Evolutionary conservation across 2,797 vertebrate genomes (phyloP), one percentile per base, ranked within the genome.

Genomic region (Momotus momota): DNA sequence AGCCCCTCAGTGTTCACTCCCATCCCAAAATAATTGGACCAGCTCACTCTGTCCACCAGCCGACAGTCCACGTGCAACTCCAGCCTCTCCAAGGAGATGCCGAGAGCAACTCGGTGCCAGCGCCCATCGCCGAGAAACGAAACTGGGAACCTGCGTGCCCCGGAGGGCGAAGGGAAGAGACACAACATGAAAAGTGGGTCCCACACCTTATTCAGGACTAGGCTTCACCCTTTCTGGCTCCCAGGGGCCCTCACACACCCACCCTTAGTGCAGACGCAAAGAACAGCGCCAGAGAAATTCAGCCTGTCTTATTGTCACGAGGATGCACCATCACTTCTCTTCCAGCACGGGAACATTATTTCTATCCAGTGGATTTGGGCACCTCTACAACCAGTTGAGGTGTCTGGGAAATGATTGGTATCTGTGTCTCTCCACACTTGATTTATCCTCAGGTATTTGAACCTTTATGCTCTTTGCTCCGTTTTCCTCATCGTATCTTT

Each of bases 51-150:
- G 96, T 99, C 99, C 95, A 98, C 96, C 97, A 98, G 98, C 45
- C 96, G 90, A 55, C 99, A 99, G 98, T 99, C 99, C 96, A 99
- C 98, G 5, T 98, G 98, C 77, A 99, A 43, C 1, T 95, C 97
- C 91, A 99, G 91, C 15, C 95, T 97, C 74, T 97, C 95, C 48
- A 95, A 48, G 25, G 99, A 98, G 91, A 99, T 98, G n/a, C 98
- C 94, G 33, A 99, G 64, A 1, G 98, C 98, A 91, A 99, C 96
- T 2, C 51, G 97, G 94, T 99, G 99, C 99, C 99, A 99, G 79
- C 35, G 89, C 29, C 98, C 99, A 38, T 99, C 98, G 0, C 98
- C 97, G 17, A 99, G 97, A 45, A 95, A 91, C 21, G 97, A 90
- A 64, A 99, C 92, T 0, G 99, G 98, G 96, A 99, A 99, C 97